Base-by-base conservation (phyloP, 2,797 vertebrate genomes). In the Centroberyx gerrardi region DNA sequence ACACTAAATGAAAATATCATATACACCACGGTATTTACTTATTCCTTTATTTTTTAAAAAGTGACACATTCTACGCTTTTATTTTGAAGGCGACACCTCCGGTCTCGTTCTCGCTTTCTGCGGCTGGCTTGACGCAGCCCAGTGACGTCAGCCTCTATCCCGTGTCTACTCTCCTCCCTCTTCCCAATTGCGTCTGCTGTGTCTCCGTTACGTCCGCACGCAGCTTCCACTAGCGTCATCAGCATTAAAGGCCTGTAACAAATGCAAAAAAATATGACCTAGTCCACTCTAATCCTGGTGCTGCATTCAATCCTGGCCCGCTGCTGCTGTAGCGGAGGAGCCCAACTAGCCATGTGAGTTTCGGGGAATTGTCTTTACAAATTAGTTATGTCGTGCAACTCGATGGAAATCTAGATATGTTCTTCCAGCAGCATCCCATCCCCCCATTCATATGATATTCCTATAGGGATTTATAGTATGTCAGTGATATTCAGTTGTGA, bases 171-270 rank as follows among this genome's bases (percentile, higher is more conserved):
- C 93, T 88, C 92, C 94, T 87, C 93, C 92, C 92, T 86, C 88
- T 89, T 84, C 58, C 63, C 85, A 62, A 62, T 77, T 93, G 90
- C 94, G 93, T 94, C 89, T 80, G 68, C 81, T 88, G 83, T 90
- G 87, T 91, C 93, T 94, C 92, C 90, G 92, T 95, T 95, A 95
- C 95, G 94, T 95, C 89, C 70, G 74, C 54, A 78, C 83, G 84
- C 89, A 63, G 67, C 86, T 71, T 85, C 82, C 75, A 86, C 84
- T 3, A 54, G 83, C 94, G 94, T 94, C 94, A 93, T 88, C 91
- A 53, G 88, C 69, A 80, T 92, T 83, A 86, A 86, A 77, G 79
- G 73, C 72, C 87, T 80, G 82, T 80, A 73, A 85, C 80, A 83
- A 75, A 33, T 72, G 71, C 73, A 71, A 72, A 80, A 86, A 80